These are phyloP conservation scores for Macquaria ambigua DNA, from an alignment of 2,113 vertebrate species.

Conservation along the genomic window DNA sequence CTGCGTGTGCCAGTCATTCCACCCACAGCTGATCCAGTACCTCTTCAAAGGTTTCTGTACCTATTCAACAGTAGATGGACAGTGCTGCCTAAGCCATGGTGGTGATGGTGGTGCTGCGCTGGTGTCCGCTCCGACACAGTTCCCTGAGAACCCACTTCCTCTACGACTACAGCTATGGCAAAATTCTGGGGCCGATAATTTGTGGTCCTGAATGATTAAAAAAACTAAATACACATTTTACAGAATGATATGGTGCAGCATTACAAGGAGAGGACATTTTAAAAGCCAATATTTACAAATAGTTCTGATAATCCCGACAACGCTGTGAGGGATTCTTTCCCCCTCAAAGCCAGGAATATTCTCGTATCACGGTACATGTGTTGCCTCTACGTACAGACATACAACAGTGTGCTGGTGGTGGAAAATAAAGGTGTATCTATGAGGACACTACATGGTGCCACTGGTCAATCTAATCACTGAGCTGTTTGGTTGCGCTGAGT, in stretches of 20 bases:
- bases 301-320: conserved; percentile 2
- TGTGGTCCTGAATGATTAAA: conserved; percentile 52
- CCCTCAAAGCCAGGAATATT: conserved; percentile 25
- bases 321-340: conserved; percentile 6
- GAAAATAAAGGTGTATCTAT: conserved; percentile 52
- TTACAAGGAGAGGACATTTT: conserved; percentile 59
- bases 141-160: conserved; percentile 83
- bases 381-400: conserved; percentile 44
- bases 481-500: conserved; percentile 28
- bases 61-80: conserved; percentile 22
- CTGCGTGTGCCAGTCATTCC: conserved; percentile 12
- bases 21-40: conserved; percentile 23
- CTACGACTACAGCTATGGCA: conserved; percentile 73
- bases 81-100: conserved; percentile 38
- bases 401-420: conserved; percentile 69
- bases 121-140: conserved; percentile 73
- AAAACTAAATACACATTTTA: conserved; percentile 40
- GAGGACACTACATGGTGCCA: conserved; percentile 39
- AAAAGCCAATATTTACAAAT: conserved; percentile 76
- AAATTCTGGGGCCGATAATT: conserved; percentile 57
- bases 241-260: conserved; percentile 65
- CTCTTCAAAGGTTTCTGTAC: background rate
- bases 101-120: conserved; percentile 62
- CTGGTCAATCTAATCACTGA: conserved; percentile 33
- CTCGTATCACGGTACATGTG: conserved; percentile 5